Percentiles rank a stretch among this genome's conserved stretches.
Evolutionary conservation across 2,113 vertebrate species (phyloP).

Genomic region (Brevimyrus niger): DNA sequence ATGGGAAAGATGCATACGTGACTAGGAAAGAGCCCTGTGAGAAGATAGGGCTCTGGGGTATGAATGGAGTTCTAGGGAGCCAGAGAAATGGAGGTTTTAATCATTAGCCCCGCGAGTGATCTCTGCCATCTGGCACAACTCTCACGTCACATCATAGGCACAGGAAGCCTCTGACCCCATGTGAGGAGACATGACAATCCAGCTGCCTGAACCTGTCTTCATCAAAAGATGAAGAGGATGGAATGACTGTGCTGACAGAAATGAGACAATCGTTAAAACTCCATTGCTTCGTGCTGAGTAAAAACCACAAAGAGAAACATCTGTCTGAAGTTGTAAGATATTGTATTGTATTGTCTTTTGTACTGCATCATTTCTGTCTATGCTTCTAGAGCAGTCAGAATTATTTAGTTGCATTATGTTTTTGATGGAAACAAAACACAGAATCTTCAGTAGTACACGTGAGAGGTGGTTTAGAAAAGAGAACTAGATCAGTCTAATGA

Average conservation of each 20-base stretch:
- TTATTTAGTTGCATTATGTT: not conserved
- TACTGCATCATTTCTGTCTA: not conserved
- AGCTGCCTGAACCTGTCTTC: not conserved
- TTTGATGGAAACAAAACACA: not conserved
- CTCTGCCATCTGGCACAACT: not conserved
- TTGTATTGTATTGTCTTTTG: not conserved
- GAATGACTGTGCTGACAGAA: not conserved
- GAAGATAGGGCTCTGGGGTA: not conserved
- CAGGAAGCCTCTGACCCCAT: not conserved
- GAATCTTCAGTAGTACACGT: not conserved
- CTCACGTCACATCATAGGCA: not conserved
- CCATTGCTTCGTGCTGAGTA: not conserved
- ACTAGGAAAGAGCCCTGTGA: not conserved
- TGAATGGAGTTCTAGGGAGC: not conserved
- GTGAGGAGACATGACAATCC: not conserved
- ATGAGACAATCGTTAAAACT: not conserved
- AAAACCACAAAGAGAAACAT: not conserved
- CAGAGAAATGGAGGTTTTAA: not conserved
- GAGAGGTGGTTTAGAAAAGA: not conserved
- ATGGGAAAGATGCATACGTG: not conserved
- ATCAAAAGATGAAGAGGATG: not conserved
- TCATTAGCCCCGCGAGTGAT: not conserved
- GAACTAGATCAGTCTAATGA: not conserved
- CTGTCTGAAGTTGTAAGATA: not conserved
- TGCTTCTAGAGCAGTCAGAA: not conserved